These are phyloP conservation scores for Sinella curviseta DNA, from an alignment of 1,140 invertebrate genomes.

Conservation along the genomic window DNA sequence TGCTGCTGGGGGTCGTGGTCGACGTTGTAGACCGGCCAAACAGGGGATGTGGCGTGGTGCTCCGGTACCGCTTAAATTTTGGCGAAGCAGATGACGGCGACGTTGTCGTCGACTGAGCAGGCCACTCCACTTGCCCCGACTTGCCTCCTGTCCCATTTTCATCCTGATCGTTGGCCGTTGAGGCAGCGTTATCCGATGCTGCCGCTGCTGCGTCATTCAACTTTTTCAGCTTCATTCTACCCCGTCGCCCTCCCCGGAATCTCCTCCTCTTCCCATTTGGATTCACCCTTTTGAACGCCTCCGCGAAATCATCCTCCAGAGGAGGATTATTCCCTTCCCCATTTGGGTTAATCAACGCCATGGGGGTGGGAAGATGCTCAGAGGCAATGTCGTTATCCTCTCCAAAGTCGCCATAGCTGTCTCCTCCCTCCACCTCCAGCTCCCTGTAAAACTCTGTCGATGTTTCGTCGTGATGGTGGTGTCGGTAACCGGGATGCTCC, in stretches of 20 bases:
- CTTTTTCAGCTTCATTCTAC: constrained; percentile 25
- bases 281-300: constrained; percentile 41
- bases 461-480: neutral
- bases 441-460: constrained; percentile 7
- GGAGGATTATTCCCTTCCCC: constrained; percentile 25
- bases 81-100: neutral
- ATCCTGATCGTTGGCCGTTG: neutral
- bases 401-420: neutral
- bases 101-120: neutral
- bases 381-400: constrained; percentile 24
- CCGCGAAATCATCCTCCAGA: constrained; percentile 45
- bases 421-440: neutral
- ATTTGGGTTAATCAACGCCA: constrained; percentile 37
- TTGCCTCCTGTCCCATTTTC: neutral
- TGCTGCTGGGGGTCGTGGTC: neutral
- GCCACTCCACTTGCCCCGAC: no score
- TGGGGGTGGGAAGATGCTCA: constrained; percentile 42
- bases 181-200: neutral
- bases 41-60: neutral
- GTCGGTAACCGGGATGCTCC: neutral
- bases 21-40: neutral
- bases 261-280: constrained; percentile 25
- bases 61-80: neutral
- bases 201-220: constrained; percentile 21
- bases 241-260: constrained; percentile 20